Conservation (phyloP, 2,113 vertebrate genomes). For the Chauna torquata region DNA sequence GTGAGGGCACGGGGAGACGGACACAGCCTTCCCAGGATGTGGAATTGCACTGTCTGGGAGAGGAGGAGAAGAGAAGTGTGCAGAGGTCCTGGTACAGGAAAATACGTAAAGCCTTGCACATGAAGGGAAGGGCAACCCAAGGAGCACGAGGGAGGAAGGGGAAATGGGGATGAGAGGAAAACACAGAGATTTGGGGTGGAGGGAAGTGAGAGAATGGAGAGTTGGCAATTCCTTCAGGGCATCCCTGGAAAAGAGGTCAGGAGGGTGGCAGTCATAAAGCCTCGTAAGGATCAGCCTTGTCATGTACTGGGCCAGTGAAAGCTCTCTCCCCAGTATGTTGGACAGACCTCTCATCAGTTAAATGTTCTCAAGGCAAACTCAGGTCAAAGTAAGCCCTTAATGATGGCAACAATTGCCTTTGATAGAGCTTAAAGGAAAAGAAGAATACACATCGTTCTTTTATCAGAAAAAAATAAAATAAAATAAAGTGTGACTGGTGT, state of each 20-base stretch:
- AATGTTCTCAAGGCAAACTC: neutral
- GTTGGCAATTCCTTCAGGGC: neutral
- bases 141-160: neutral
- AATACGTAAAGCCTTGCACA: rapidly evolving
- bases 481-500: neutral
- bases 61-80: neutral
- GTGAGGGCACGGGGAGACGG: neutral
- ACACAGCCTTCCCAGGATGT: neutral
- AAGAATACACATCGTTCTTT: neutral
- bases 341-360: neutral
- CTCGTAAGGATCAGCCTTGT: neutral
- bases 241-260: neutral
- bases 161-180: neutral
- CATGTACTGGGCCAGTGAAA: neutral
- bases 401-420: neutral
- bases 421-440: conserved; percentile 3
- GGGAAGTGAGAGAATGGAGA: neutral
- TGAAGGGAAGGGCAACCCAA: neutral
- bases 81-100: neutral
- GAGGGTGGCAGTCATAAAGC: neutral
- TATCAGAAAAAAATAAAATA: rapidly evolving
- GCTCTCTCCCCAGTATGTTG: neutral
- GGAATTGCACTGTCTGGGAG: neutral
- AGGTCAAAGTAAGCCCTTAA: neutral
- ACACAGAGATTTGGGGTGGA: neutral